Percentiles rank a stretch among this genome's conserved stretches.
phyloP scores from a whole-genome alignment of 2,113 vertebrate species.

The Coryphaenoides rupestris region DNA sequence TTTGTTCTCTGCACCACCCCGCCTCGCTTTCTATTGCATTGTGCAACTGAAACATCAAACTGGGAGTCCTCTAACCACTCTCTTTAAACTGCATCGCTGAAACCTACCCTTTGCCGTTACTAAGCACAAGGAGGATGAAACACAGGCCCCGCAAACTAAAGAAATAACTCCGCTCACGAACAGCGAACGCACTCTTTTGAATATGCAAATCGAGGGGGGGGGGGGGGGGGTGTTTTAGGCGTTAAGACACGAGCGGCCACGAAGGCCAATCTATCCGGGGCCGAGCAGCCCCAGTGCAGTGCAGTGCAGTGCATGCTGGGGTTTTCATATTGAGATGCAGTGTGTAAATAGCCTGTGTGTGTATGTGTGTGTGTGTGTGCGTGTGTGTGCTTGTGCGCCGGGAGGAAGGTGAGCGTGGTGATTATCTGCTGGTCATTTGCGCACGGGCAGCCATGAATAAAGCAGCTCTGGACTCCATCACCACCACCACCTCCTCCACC shows the following conservation, averaged over 20 bases:
- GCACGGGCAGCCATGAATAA: conserved; percentile 56
- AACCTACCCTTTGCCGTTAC: no score
- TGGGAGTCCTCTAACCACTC: conserved; percentile 25
- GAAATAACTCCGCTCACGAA: conserved; percentile 13
- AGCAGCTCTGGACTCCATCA: conserved; percentile 48
- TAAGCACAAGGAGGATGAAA: no score
- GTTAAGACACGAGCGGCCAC: conserved; percentile 36
- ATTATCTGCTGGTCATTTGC: conserved; percentile 64
- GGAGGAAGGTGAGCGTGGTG: conserved; percentile 69
- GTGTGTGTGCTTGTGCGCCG: conserved; percentile 38
- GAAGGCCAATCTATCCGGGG: conserved; percentile 50
- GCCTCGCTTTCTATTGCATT: conserved; percentile 33
- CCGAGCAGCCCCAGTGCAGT: conserved; percentile 30
- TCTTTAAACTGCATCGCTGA: not conserved
- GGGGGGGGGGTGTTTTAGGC: no score
- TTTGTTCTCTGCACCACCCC: no score
- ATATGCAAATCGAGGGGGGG: no score
- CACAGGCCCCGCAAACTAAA: not conserved
- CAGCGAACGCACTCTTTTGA: conserved; percentile 15
- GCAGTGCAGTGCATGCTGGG: conserved; percentile 51
- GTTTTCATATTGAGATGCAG: conserved; percentile 67
- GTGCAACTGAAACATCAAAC: conserved; percentile 54
- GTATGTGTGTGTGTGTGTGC: no score
- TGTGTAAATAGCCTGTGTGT: conserved; percentile 37
- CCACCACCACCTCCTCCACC: no score